Conservation (phyloP, 2,797 vertebrate genomes). For the Epinephelus awoara region DNA sequence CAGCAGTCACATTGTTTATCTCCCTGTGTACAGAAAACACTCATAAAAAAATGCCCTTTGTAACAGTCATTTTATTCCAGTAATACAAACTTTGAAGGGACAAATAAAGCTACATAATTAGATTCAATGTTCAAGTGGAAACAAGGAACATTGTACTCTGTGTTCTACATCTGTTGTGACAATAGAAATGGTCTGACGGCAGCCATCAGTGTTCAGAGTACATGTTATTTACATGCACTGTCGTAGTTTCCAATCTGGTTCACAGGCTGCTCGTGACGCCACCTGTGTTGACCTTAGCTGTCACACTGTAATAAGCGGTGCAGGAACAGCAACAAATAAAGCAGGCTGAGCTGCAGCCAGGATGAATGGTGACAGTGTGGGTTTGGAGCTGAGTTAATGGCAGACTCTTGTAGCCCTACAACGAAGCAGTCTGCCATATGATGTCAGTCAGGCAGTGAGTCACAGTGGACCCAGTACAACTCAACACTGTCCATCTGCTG, state of each 20-base stretch:
- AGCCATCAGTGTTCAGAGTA: not conserved
- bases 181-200: not conserved
- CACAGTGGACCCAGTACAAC: conserved; percentile 53
- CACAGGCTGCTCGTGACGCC: conserved; percentile 17
- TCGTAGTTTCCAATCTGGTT: conserved; percentile 32
- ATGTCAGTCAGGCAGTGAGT: conserved; percentile 74
- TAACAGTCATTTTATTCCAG: conserved; percentile 11
- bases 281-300: conserved; percentile 48
- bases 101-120: not conserved
- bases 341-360: conserved; percentile 22
- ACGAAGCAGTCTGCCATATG: conserved; percentile 61
- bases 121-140: not conserved
- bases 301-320: conserved; percentile 1
- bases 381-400: conserved; percentile 51
- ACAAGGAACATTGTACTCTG: not conserved
- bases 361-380: conserved; percentile 40
- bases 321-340: conserved; percentile 34
- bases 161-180: conserved; percentile 1
- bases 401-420: conserved; percentile 56
- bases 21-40: not conserved
- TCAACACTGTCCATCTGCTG: conserved; percentile 65
- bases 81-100: not conserved
- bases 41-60: not conserved
- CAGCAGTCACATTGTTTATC: conserved; percentile 24
- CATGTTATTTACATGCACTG: conserved; percentile 3